Evolutionary conservation across 2,797 vertebrate genomes (phyloP).

Genomic region (Helostoma temminkii): DNA sequence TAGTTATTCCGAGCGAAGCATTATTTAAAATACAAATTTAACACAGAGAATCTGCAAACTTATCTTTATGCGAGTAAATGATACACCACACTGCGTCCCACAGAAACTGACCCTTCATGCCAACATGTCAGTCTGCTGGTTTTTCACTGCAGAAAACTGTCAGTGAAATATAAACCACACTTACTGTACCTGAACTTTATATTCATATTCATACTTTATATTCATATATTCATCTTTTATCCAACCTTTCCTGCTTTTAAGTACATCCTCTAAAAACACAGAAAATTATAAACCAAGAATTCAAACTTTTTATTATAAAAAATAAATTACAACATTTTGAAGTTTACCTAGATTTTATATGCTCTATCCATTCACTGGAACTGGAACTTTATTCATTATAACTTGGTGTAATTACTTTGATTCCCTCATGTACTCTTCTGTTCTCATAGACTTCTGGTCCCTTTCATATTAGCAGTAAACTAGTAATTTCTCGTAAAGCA

Average conservation of each 20-base stretch:
- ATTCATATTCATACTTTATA: not conserved
- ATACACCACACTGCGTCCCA: not conserved
- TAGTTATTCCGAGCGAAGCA: not conserved
- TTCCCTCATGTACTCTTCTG: not conserved
- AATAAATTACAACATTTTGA: not conserved
- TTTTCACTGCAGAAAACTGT: not conserved
- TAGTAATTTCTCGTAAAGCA: not conserved
- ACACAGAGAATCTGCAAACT: not conserved
- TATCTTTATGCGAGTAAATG: not conserved
- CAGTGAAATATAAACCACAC: not conserved
- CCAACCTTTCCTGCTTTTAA: not conserved
- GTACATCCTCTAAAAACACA: not conserved
- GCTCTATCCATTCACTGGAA: too few relatives aligned
- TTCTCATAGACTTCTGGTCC: not conserved
- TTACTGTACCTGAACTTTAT: not conserved
- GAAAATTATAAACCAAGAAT: not conserved
- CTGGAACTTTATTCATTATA: not conserved
- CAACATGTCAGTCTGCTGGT: not conserved
- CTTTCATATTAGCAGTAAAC: too few relatives aligned
- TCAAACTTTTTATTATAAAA: not conserved
- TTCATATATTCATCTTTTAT: not conserved
- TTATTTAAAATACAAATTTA: not conserved
- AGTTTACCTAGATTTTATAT: too few relatives aligned
- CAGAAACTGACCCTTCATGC: slow-evolving; percentile 6
- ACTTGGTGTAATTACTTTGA: not conserved